Conservation (phyloP, 2,113 vertebrate genomes). For the zebrafish (Danio rerio) region GRCz12tu NC_133185.1:28853001-28853500, state of each 20-base stretch:
- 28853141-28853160: too few relatives aligned
- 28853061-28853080: too few relatives aligned
- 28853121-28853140: too few relatives aligned
- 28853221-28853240: too few relatives aligned
- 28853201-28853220: too few relatives aligned
- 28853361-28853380: background rate
- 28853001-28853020: too few relatives aligned
- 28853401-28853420: conserved; percentile 10
- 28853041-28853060: too few relatives aligned
- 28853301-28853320: background rate
- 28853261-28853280: background rate
- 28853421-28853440: background rate
- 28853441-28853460: background rate
- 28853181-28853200: too few relatives aligned
- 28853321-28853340: conserved; percentile 2
- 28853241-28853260: background rate
- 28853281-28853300: conserved; percentile 9
- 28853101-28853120: too few relatives aligned
- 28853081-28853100: too few relatives aligned
- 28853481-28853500: background rate
- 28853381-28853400: conserved; percentile 13
- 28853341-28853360: background rate
- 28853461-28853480: background rate
- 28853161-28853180: too few relatives aligned
- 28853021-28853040: too few relatives aligned